Percentiles rank a stretch among this genome's conserved stretches.
These are phyloP conservation scores for Macrochelys suwanniensis DNA, from an alignment of 2,797 vertebrate genomes.

Conservation along the genomic window DNA sequence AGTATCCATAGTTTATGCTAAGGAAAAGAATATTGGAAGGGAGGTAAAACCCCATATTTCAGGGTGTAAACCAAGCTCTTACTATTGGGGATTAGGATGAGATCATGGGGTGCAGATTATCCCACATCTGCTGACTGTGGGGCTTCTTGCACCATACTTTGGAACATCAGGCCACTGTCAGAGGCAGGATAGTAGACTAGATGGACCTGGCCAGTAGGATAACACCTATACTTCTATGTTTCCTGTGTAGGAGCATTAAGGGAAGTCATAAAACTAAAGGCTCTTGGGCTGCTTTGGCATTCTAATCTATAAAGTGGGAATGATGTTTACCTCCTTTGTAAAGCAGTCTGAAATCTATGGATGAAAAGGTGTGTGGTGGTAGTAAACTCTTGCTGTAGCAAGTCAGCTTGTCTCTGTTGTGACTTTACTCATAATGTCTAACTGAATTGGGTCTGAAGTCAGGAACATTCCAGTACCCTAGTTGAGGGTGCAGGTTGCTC, in stretches of 20 bases:
- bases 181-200: not conserved
- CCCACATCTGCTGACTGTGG: not conserved
- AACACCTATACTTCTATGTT: not conserved
- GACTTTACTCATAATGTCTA: not conserved
- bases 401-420: not conserved
- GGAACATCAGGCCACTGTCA: not conserved
- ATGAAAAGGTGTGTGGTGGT: not conserved
- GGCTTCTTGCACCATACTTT: not conserved
- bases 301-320: not conserved
- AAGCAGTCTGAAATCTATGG: not conserved
- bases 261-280: not conserved
- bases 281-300: not conserved
- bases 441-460: not conserved
- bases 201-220: not conserved
- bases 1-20: not conserved
- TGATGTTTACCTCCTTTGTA: not conserved
- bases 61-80: not conserved
- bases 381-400: not conserved
- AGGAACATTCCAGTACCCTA: not conserved
- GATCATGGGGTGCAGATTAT: not conserved
- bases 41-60: not conserved
- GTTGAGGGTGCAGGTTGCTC: not conserved
- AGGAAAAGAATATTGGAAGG: not conserved
- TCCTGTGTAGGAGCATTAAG: not conserved
- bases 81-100: not conserved